Evolutionary conservation across 2,888 invertebrate species (phyloP).

Genomic region (Drosophila vallismaia): DNA sequence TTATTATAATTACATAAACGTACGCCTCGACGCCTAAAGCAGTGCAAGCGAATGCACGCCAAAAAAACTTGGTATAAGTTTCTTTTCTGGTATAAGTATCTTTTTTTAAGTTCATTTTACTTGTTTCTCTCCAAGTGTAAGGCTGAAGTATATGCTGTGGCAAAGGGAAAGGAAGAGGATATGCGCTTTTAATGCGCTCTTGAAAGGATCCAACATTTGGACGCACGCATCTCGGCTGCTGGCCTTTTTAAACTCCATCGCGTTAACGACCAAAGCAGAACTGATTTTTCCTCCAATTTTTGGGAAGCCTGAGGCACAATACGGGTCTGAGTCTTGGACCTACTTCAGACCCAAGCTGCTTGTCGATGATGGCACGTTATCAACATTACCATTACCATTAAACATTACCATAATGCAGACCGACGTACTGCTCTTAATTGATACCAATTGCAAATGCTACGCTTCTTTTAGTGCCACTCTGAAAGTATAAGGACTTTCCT

Average conservation of each 20-base stretch:
- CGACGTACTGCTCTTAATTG: conserved; percentile 28
- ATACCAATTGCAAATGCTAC: conserved; percentile 30
- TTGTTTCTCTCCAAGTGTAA: background rate
- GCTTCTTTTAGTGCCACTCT: conserved; percentile 14
- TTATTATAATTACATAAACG: conserved; percentile 80
- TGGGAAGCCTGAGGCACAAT: conserved; percentile 23
- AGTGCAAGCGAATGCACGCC: conserved; percentile 11
- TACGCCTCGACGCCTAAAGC: conserved; percentile 58
- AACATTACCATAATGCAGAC: conserved; percentile 44
- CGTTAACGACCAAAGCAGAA: conserved; percentile 68
- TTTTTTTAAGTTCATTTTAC: background rate
- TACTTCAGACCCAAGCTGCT: conserved; percentile 4
- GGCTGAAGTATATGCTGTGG: too few species aligned
- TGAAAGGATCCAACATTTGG: conserved; percentile 46
- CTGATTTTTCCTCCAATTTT: conserved; percentile 37
- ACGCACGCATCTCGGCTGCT: conserved; percentile 50
- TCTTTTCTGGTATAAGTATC: background rate
- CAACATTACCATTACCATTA: conserved; percentile 51
- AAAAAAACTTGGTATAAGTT: conserved; percentile 10
- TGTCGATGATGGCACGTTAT: conserved; percentile 26
- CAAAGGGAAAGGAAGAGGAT: background rate
- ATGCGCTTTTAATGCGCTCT: conserved; percentile 34
- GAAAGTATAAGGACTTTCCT: background rate
- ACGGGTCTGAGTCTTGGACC: background rate
- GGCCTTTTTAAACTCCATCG: conserved; percentile 33